phyloP scores from a whole-genome alignment of 2,888 invertebrate genomes.

The Macrophya annulata region DNA sequence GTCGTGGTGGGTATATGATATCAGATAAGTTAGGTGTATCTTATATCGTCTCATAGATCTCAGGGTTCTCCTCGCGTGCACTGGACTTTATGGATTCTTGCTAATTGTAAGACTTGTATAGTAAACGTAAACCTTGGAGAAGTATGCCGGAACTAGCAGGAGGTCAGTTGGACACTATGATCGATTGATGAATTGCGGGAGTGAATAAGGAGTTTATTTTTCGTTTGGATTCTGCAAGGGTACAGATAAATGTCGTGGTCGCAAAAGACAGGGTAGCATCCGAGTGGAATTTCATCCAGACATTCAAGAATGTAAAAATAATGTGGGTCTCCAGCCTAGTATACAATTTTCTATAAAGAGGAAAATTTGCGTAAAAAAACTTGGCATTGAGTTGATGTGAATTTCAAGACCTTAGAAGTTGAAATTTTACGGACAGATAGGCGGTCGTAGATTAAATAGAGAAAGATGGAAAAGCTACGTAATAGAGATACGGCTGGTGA shows the following conservation, averaged over 20 bases:
- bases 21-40: background rate
- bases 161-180: background rate
- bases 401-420: background rate
- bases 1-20: background rate
- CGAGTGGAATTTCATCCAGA: background rate
- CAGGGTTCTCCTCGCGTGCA: background rate
- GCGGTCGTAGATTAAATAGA: background rate
- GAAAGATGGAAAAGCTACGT: background rate
- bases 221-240: background rate
- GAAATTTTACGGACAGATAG: background rate
- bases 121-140: background rate
- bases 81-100: background rate
- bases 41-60: background rate
- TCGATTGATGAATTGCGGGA: background rate
- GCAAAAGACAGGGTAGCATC: background rate
- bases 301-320: background rate
- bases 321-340: background rate
- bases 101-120: background rate
- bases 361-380: background rate
- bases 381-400: background rate
- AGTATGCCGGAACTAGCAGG: background rate
- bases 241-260: background rate
- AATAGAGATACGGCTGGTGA: background rate
- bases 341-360: background rate
- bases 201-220: background rate